A percentile compares a stretch with the other conserved stretches of the same genome.
These are phyloP conservation scores for Lysandra coridon DNA, from an alignment of 2,888 invertebrate genomes.

Conservation along the genomic window DNA sequence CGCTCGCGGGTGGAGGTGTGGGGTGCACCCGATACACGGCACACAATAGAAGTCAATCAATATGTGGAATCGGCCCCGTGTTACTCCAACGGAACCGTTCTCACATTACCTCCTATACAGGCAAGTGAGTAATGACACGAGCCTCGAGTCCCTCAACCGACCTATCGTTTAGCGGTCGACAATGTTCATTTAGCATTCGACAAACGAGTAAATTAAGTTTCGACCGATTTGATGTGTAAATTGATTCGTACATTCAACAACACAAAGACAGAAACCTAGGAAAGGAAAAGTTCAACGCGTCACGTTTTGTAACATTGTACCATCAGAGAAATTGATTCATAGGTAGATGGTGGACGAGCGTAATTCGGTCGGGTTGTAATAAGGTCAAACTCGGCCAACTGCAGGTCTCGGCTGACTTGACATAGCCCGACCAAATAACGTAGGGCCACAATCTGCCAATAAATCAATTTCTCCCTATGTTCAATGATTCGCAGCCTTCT, in stretches of 20 bases:
- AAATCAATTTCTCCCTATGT: background rate
- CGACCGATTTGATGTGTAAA: background rate
- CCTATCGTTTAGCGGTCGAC: slow-evolving; percentile 21
- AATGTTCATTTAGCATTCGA: background rate
- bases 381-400: too few species aligned
- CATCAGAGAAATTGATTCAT: background rate
- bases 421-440: background rate
- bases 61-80: slow-evolving; percentile 45
- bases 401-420: background rate
- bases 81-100: slow-evolving; percentile 33
- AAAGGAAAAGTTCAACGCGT: background rate
- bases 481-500: slow-evolving; percentile 53
- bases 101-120: slow-evolving; percentile 22
- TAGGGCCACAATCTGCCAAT: too few species aligned
- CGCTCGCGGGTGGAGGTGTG: slow-evolving; percentile 46
- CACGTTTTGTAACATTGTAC: background rate
- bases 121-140: slow-evolving; percentile 31
- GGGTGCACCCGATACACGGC: slow-evolving; percentile 31
- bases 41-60: slow-evolving; percentile 59
- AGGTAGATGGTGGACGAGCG: too few species aligned
- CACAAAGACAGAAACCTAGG: background rate
- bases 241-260: background rate
- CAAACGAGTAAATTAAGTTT: background rate
- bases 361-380: background rate
- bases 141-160: background rate